Evolutionary conservation across 2,113 vertebrate species (phyloP).

Genomic region (Chrysemys picta): DNA sequence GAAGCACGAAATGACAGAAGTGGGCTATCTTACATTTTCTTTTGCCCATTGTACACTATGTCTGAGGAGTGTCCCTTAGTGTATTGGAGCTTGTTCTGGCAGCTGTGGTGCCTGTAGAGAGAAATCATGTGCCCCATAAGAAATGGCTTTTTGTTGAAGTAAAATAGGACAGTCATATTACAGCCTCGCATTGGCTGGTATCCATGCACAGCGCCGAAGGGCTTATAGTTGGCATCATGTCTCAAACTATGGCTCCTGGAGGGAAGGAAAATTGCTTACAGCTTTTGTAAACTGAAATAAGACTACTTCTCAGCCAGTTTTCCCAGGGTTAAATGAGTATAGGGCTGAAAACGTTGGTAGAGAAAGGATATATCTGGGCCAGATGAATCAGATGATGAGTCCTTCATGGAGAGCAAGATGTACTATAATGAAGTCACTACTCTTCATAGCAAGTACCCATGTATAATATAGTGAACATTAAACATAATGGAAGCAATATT

Average conservation of each 20-base stretch:
- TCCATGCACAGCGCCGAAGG: not conserved
- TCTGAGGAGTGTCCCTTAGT: not conserved
- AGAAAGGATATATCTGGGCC: not conserved
- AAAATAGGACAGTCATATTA: not conserved
- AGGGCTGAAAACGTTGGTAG: not conserved
- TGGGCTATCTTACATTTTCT: not conserved
- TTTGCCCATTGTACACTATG: not conserved
- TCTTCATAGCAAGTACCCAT: not conserved
- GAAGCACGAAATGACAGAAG: not conserved
- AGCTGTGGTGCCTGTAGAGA: not conserved
- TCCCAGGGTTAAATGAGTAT: not conserved
- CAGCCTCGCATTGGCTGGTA: not conserved
- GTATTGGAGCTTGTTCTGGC: not conserved
- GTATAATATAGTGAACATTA: not conserved
- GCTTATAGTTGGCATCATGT: not conserved
- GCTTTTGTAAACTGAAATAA: not conserved
- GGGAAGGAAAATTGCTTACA: not conserved
- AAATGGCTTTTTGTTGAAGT: not conserved
- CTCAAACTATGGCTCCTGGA: not conserved
- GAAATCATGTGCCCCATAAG: not conserved
- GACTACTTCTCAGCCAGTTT: not conserved
- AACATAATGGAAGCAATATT: not conserved
- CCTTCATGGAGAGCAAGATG: fast-evolving
- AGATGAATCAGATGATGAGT: not conserved
- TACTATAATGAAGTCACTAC: not conserved